Evolutionary conservation across 2,113 vertebrate species (phyloP).

Genomic region (Hemichromis elongatus): DNA sequence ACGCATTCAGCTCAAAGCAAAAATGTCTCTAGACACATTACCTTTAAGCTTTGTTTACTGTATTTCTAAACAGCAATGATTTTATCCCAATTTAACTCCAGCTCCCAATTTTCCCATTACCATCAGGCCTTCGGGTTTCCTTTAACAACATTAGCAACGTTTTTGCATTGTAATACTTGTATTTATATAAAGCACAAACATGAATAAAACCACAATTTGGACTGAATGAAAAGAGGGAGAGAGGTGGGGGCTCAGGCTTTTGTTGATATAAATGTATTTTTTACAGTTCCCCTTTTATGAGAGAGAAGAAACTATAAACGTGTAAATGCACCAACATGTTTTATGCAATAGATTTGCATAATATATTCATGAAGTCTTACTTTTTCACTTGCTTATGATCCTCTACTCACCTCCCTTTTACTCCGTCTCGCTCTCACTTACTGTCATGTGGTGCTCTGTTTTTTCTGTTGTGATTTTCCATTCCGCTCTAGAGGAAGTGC

Average conservation of each 20-base stretch:
- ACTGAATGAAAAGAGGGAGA: neutral
- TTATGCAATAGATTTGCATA: constrained; percentile 28
- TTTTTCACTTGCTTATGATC: neutral
- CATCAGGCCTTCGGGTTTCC: neutral
- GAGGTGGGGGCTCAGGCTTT: neutral
- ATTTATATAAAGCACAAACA: neutral
- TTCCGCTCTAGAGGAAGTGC: neutral
- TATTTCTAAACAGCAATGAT: neutral
- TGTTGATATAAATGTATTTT: constrained; percentile 27
- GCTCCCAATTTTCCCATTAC: neutral
- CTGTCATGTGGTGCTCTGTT: neutral
- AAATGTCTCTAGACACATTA: neutral
- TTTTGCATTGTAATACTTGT: neutral
- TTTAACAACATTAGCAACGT: neutral
- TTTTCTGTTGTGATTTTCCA: neutral
- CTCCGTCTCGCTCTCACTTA: neutral
- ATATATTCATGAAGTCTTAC: constrained; percentile 17
- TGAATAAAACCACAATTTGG: neutral
- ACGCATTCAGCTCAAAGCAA: neutral
- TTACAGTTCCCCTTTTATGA: neutral
- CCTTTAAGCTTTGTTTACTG: neutral
- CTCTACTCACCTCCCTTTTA: neutral
- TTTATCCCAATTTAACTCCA: neutral
- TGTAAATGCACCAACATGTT: constrained; percentile 18
- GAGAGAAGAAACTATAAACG: constrained; percentile 1